These are phyloP conservation scores for Sebastes cheni DNA, from an alignment of 2,797 vertebrate species.

Conservation along the genomic window DNA sequence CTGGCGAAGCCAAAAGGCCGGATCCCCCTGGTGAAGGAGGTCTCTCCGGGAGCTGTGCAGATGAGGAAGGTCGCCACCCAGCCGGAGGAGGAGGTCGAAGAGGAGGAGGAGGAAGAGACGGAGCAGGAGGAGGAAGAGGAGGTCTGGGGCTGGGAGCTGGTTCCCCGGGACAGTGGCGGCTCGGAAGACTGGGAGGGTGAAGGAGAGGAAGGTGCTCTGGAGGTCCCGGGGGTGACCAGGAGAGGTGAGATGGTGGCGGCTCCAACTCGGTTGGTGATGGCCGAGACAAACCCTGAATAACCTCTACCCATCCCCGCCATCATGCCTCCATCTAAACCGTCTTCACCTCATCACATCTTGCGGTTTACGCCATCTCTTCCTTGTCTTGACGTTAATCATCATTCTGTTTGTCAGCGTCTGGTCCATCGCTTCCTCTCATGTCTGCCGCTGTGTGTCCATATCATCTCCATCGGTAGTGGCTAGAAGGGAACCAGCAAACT, in stretches of 20 bases:
- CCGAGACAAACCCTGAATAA: constrained; percentile 72
- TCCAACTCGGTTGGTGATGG: constrained; percentile 70
- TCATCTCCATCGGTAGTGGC: background rate
- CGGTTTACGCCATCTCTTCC: constrained; percentile 13
- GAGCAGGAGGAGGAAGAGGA: constrained; percentile 76
- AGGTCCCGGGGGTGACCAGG: constrained; percentile 85
- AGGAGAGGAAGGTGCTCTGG: constrained; percentile 77
- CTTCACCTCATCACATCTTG: constrained; percentile 52
- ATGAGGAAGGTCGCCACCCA: constrained; percentile 81
- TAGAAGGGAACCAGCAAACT: no score
- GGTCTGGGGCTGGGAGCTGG: constrained; percentile 81
- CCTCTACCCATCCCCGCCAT: constrained; percentile 70
- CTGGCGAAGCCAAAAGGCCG: constrained; percentile 49
- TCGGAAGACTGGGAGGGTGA: constrained; percentile 82
- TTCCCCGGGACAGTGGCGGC: constrained; percentile 76
- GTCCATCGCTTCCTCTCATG: constrained; percentile 32
- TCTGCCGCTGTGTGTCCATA: background rate
- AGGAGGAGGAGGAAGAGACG: constrained; percentile 66
- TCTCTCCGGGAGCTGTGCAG: constrained; percentile 79
- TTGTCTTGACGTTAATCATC: constrained; percentile 29
- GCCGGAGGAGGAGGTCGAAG: constrained; percentile 81
- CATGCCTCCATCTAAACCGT: constrained; percentile 62
- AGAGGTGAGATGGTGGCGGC: constrained; percentile 88
- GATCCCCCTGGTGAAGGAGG: constrained; percentile 73
- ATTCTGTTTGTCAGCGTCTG: constrained; percentile 14